phyloP scores from a whole-genome alignment of 2,797 vertebrate species.

The Sebastes wilsoni region DNA sequence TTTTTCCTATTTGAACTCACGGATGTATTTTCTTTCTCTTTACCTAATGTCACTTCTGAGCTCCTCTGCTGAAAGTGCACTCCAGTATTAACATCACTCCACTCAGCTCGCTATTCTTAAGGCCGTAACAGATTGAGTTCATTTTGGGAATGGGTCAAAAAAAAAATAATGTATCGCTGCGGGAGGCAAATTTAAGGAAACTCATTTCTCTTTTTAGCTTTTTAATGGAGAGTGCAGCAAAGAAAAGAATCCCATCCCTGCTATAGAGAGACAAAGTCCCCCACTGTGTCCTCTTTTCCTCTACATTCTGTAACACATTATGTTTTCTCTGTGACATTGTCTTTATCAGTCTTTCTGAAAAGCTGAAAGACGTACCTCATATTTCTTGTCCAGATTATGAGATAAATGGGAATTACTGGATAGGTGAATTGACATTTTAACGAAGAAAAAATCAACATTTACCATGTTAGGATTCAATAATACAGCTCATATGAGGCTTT shows the following conservation, averaged over 20 bases:
- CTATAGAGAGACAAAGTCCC: neutral
- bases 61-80: too few relatives aligned
- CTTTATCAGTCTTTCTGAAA: neutral
- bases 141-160: constrained; percentile 1
- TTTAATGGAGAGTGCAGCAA: neutral
- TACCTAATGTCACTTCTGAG: neutral
- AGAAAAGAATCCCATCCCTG: neutral
- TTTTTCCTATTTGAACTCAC: too few relatives aligned
- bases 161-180: neutral
- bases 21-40: neutral
- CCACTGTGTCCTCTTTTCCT: too few relatives aligned
- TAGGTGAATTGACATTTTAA: neutral
- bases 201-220: constrained; percentile 6
- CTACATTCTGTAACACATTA: neutral
- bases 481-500: too few relatives aligned
- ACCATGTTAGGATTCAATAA: too few relatives aligned
- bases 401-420: neutral
- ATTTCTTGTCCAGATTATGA: neutral
- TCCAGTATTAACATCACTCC: neutral
- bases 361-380: too few relatives aligned
- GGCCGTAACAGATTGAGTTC: neutral
- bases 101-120: neutral
- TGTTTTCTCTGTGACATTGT: neutral
- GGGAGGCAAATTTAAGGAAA: neutral
- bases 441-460: neutral